phyloP scores from a whole-genome alignment of 2,888 invertebrate genomes.

The Zaprionus obscuricornis region DNA sequence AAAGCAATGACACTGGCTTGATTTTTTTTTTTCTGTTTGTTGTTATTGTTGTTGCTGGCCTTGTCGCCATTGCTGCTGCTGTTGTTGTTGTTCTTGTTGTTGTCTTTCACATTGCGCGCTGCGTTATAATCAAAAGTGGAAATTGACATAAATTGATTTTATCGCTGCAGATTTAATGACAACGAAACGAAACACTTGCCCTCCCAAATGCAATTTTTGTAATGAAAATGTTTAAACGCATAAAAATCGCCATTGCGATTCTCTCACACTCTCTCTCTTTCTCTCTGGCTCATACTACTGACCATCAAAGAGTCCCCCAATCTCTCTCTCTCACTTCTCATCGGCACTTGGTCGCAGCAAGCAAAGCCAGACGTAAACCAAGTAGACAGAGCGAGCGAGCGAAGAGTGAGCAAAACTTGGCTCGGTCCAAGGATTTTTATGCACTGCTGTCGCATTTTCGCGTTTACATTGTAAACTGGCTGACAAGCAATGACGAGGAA shows the following conservation, averaged over 20 bases:
- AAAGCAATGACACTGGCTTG: slow-evolving; percentile 64
- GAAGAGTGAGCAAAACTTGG: background rate
- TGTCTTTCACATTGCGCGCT: too few relatives aligned
- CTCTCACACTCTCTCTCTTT: too few relatives aligned
- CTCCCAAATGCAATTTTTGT: slow-evolving; percentile 73
- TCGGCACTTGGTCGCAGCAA: too few relatives aligned
- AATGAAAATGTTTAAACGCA: slow-evolving; percentile 78
- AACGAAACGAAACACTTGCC: slow-evolving; percentile 72
- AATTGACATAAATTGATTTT: slow-evolving; percentile 76
- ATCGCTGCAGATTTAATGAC: slow-evolving; percentile 78
- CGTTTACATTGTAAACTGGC: slow-evolving; percentile 79
- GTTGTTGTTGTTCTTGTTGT: slow-evolving; percentile 30
- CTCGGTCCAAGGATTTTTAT: slow-evolving; percentile 70
- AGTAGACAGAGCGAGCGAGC: background rate
- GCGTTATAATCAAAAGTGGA: slow-evolving; percentile 73
- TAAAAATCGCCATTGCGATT: slow-evolving; percentile 65
- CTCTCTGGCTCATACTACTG: too few relatives aligned
- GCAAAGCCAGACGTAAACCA: background rate
- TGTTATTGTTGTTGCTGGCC: slow-evolving; percentile 33
- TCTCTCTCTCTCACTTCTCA: too few relatives aligned
- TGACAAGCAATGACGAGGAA: slow-evolving; percentile 54
- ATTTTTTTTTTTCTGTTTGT: slow-evolving; percentile 25
- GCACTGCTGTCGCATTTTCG: slow-evolving; percentile 79
- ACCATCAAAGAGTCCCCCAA: too few relatives aligned
- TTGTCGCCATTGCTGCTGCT: slow-evolving; percentile 25